These are phyloP conservation scores for Peromyscus californicus DNA, from an alignment of 2,113 vertebrate genomes.

Conservation along the genomic window DNA sequence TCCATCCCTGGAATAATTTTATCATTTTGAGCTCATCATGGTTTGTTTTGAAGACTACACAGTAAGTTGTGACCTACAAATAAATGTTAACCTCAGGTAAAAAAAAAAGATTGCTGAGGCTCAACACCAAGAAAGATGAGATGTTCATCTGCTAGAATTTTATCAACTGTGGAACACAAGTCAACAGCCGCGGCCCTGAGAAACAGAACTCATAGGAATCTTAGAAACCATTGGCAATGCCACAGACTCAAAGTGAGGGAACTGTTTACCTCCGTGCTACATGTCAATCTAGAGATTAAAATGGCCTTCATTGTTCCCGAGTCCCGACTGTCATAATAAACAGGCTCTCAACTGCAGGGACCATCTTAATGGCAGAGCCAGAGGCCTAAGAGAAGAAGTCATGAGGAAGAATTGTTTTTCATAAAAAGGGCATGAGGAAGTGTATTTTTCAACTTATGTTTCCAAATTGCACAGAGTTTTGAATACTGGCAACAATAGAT, in stretches of 20 bases:
- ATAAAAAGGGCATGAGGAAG: slow-evolving; percentile 53
- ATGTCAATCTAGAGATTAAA: slow-evolving; percentile 85
- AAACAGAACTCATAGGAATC: slow-evolving; percentile 20
- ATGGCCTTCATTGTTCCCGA: slow-evolving; percentile 83
- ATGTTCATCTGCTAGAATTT: background rate
- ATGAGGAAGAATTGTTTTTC: slow-evolving; percentile 58
- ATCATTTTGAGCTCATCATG: background rate
- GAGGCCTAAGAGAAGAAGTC: slow-evolving; percentile 58
- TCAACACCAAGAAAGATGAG: background rate
- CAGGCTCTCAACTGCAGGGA: slow-evolving; percentile 10
- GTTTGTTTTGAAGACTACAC: background rate
- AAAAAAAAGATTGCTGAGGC: background rate
- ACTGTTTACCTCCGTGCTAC: slow-evolving; percentile 82
- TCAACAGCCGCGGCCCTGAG: background rate
- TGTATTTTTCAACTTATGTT: slow-evolving; percentile 49
- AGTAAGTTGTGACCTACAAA: background rate
- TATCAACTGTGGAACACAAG: background rate
- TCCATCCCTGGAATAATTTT: background rate
- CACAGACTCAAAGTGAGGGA: slow-evolving; percentile 81
- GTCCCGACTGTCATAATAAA: slow-evolving; percentile 61
- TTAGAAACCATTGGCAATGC: slow-evolving; percentile 82
- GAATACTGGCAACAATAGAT: background rate
- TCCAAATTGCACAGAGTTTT: slow-evolving; percentile 34
- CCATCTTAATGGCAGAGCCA: slow-evolving; percentile 68
- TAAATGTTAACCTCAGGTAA: slow-evolving; percentile 1